Percentiles rank a stretch among this genome's conserved stretches.
Conservation (phyloP, 1,140 invertebrate genomes). For the Drosophila bifasciata region DNA sequence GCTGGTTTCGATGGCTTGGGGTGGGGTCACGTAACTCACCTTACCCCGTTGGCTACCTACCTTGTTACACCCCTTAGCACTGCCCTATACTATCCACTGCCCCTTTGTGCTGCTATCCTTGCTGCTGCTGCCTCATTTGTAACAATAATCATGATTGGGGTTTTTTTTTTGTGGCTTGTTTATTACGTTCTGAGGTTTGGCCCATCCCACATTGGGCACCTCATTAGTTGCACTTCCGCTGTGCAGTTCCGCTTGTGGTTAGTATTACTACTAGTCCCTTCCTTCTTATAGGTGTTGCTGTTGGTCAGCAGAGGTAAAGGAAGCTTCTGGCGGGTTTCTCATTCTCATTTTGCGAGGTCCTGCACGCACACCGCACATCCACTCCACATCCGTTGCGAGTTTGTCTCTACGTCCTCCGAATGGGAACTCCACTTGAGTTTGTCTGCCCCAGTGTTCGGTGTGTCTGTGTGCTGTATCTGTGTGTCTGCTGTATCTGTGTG, state of each 20-base stretch:
- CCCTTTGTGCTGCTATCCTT: neutral
- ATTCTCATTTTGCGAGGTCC: constrained; percentile 33
- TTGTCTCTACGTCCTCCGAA: constrained; percentile 30
- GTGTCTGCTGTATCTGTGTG: constrained; percentile 32
- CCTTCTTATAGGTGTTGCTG: neutral
- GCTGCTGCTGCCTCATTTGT: constrained; percentile 3
- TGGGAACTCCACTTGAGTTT: constrained; percentile 40
- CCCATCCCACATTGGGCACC: constrained; percentile 26
- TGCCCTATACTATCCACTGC: too few relatives aligned
- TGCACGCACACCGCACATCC: constrained; percentile 60
- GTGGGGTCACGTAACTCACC: neutral
- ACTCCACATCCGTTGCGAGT: constrained; percentile 59
- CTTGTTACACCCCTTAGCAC: neutral
- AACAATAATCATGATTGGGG: neutral
- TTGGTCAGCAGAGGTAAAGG: neutral
- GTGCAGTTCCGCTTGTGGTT: constrained; percentile 35
- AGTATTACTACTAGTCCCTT: neutral
- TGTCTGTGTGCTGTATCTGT: constrained; percentile 46
- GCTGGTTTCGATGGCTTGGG: neutral
- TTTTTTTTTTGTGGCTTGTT: constrained; percentile 1
- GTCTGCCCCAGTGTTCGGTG: constrained; percentile 8
- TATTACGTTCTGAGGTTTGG: constrained; percentile 14
- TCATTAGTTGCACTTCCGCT: constrained; percentile 48
- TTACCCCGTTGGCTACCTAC: neutral
- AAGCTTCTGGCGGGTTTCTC: constrained; percentile 10